Evolutionary conservation across 1,140 invertebrate genomes (phyloP).

Genomic region (Araneus ventricosus): DNA sequence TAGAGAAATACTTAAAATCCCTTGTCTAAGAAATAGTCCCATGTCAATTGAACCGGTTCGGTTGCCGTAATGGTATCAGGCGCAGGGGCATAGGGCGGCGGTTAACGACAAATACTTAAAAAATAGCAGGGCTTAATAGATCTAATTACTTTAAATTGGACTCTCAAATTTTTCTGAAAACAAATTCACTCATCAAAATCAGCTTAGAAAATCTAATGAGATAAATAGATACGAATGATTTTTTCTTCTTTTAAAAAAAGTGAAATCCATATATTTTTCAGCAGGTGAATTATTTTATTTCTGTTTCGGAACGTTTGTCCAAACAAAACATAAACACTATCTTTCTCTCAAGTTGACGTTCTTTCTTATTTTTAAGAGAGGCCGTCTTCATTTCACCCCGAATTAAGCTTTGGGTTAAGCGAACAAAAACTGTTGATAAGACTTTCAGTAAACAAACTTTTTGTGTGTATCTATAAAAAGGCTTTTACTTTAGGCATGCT

Average conservation of each 20-base stretch:
- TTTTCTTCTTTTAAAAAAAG: background rate
- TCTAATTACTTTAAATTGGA: too few species aligned
- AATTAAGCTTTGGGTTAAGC: conserved; percentile 31
- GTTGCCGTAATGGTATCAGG: too few species aligned
- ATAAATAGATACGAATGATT: too few species aligned
- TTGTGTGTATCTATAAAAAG: conserved; percentile 40
- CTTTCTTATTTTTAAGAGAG: conserved; percentile 4
- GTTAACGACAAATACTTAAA: too few species aligned
- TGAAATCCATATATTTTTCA: background rate
- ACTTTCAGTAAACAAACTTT: conserved; percentile 49
- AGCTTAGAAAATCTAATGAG: background rate
- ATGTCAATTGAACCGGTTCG: too few species aligned
- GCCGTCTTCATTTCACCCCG: background rate
- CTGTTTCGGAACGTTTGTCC: background rate
- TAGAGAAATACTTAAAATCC: too few species aligned
- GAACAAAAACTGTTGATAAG: conserved; percentile 40
- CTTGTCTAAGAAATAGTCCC: too few species aligned
- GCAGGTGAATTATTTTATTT: background rate
- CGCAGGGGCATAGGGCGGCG: too few species aligned
- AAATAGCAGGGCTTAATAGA: too few species aligned
- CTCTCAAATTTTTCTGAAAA: too few species aligned
- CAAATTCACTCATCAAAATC: background rate
- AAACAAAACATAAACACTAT: background rate
- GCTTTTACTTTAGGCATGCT: conserved; percentile 28
- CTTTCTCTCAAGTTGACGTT: background rate